Percentiles rank a stretch among this genome's conserved stretches.
Conservation (phyloP, 2,888 invertebrate species). For the Nebria salina region DNA sequence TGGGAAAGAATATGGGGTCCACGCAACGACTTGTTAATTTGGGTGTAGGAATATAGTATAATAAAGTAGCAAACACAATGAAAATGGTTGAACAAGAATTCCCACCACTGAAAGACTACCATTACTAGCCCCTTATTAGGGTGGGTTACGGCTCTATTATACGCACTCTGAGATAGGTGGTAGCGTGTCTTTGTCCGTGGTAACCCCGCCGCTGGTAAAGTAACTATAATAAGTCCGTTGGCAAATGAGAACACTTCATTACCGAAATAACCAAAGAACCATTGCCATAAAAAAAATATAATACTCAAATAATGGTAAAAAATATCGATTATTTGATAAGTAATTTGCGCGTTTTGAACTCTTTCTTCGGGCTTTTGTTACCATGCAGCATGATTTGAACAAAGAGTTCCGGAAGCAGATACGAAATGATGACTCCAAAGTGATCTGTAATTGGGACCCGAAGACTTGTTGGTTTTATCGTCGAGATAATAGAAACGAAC, state of each 20-base stretch:
- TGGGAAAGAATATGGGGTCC: conserved; percentile 14
- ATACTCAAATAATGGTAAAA: no score
- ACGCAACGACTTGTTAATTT: conserved; percentile 55
- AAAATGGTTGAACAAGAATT: conserved; percentile 59
- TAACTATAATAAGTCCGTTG: conserved; percentile 53
- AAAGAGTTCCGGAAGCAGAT: conserved; percentile 41
- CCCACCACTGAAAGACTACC: conserved; percentile 58
- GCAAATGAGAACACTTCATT: conserved; percentile 56
- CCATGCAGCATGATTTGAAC: conserved; percentile 14
- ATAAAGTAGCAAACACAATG: conserved; percentile 52
- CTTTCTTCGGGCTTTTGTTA: background rate
- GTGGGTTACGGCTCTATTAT: conserved; percentile 57
- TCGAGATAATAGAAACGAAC: conserved; percentile 40
- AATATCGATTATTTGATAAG: background rate
- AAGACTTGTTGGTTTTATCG: conserved; percentile 43
- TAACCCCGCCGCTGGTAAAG: conserved; percentile 52
- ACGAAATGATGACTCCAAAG: conserved; percentile 43
- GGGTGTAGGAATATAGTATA: conserved; percentile 50
- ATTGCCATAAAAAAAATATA: background rate
- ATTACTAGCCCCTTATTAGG: conserved; percentile 59
- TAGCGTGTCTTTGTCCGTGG: conserved; percentile 52
- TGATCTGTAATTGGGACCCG: conserved; percentile 42
- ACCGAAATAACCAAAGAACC: conserved; percentile 46
- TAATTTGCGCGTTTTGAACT: background rate
- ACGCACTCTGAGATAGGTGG: conserved; percentile 54